phyloP scores from a whole-genome alignment of 2,888 invertebrate genomes.

The Lasioglossum vierecki region DNA sequence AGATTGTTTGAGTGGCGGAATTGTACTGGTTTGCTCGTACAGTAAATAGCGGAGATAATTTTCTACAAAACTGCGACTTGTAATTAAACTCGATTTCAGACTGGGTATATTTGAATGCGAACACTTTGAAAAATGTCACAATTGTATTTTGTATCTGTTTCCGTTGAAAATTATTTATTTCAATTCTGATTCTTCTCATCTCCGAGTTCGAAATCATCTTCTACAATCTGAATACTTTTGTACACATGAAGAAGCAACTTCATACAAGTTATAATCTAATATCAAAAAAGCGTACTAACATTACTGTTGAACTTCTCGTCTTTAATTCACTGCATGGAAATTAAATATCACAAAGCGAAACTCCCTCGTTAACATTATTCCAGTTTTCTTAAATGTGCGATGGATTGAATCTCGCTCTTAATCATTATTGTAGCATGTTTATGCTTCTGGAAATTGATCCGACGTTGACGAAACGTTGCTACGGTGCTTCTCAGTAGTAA shows the following conservation, averaged over 20 bases:
- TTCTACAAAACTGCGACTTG: background rate
- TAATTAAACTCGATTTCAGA: background rate
- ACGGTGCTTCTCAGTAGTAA: conserved; percentile 4
- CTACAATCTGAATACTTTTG: background rate
- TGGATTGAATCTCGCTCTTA: background rate
- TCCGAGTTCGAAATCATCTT: background rate
- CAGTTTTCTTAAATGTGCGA: background rate
- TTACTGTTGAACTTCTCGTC: background rate
- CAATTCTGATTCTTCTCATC: no score
- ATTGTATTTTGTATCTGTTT: background rate
- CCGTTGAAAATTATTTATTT: no score
- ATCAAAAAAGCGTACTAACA: background rate
- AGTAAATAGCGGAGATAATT: background rate
- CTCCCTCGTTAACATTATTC: background rate
- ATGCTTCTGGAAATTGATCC: background rate
- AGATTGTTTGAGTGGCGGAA: background rate
- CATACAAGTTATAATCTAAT: background rate
- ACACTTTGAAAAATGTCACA: background rate
- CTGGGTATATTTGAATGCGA: background rate
- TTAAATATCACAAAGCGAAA: background rate
- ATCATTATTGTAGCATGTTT: background rate
- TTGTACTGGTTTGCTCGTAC: background rate
- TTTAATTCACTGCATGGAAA: background rate
- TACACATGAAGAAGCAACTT: background rate
- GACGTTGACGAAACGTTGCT: background rate